A percentile compares a stretch with the other conserved stretches of the same genome.
These are phyloP conservation scores for Thumatha senex DNA, from an alignment of 2,888 invertebrate genomes.

Conservation along the genomic window DNA sequence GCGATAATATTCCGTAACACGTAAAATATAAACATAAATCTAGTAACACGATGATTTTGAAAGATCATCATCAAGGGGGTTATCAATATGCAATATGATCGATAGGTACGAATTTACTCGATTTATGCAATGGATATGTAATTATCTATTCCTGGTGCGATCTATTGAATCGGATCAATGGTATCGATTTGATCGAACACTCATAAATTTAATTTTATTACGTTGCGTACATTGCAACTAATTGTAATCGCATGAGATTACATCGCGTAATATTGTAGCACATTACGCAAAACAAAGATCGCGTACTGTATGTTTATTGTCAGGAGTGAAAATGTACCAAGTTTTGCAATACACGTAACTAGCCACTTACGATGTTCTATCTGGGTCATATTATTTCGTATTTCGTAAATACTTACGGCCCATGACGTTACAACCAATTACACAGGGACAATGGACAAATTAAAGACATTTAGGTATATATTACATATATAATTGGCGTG, in stretches of 20 bases:
- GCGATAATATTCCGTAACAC: slow-evolving; percentile 34
- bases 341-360: slow-evolving; percentile 55
- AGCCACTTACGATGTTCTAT: slow-evolving; percentile 64
- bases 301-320: slow-evolving; percentile 63
- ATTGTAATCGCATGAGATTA: slow-evolving; percentile 37
- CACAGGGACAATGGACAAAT: slow-evolving; percentile 43
- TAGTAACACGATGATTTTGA: slow-evolving; percentile 27
- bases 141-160: slow-evolving; percentile 1
- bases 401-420: slow-evolving; percentile 68
- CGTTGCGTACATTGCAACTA: slow-evolving; percentile 15
- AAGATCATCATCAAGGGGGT: slow-evolving; percentile 21
- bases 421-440: slow-evolving; percentile 54
- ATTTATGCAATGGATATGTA: slow-evolving; percentile 23
- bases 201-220: slow-evolving; percentile 8
- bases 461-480: slow-evolving; percentile 43
- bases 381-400: slow-evolving; percentile 73
- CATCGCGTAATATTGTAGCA: slow-evolving; percentile 30
- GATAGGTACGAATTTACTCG: slow-evolving; percentile 12
- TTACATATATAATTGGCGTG: slow-evolving; percentile 37
- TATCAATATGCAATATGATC: slow-evolving; percentile 30
- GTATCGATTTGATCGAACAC: slow-evolving; percentile 13
- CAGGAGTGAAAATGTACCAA: slow-evolving; percentile 60
- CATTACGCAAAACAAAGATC: slow-evolving; percentile 67
- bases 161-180: slow-evolving; percentile 1
- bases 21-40: slow-evolving; percentile 28